Percentiles rank a stretch among this genome's conserved stretches.
These are phyloP conservation scores for Micrasema longulum DNA, from an alignment of 1,140 invertebrate species.

Conservation along the genomic window DNA sequence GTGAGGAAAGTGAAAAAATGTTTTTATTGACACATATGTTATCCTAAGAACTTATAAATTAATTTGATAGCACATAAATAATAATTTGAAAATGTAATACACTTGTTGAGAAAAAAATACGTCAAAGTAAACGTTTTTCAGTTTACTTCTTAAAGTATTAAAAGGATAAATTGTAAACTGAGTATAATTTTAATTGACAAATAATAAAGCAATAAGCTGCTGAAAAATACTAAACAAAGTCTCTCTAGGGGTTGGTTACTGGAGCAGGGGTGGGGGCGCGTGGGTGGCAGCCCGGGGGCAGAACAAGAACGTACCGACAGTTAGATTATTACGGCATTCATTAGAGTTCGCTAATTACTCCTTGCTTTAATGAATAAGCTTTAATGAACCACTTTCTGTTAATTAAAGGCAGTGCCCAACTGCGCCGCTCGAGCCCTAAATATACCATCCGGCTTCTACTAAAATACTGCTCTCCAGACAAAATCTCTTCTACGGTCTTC, in stretches of 20 bases:
- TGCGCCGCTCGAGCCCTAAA: constrained; percentile 54
- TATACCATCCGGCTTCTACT: constrained; percentile 38
- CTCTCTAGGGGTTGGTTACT: background rate
- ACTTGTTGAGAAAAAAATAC: too few species aligned
- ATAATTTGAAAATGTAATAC: too few species aligned
- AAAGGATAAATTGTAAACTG: background rate
- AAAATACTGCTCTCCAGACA: constrained; percentile 25
- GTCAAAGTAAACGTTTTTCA: too few species aligned
- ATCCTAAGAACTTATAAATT: too few species aligned
- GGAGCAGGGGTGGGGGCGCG: background rate
- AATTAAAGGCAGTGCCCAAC: constrained; percentile 78
- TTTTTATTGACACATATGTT: too few species aligned
- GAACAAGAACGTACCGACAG: constrained; percentile 61
- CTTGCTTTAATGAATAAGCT: constrained; percentile 88
- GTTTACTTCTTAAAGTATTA: too few species aligned
- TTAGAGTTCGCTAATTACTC: constrained; percentile 87
- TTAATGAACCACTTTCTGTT: constrained; percentile 89
- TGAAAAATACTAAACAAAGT: constrained; percentile 31
- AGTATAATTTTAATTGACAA: constrained; percentile 3
- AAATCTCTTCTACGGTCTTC: constrained; percentile 12
- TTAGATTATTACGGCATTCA: constrained; percentile 76
- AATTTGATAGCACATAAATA: too few species aligned
- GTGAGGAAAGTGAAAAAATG: too few species aligned
- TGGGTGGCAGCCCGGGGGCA: background rate
- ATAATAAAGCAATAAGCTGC: constrained; percentile 24